Evolutionary conservation across 2,888 invertebrate genomes (phyloP), one percentile per base, ranked within the genome.

Genomic region (Cryptocephalus primarius): DNA sequence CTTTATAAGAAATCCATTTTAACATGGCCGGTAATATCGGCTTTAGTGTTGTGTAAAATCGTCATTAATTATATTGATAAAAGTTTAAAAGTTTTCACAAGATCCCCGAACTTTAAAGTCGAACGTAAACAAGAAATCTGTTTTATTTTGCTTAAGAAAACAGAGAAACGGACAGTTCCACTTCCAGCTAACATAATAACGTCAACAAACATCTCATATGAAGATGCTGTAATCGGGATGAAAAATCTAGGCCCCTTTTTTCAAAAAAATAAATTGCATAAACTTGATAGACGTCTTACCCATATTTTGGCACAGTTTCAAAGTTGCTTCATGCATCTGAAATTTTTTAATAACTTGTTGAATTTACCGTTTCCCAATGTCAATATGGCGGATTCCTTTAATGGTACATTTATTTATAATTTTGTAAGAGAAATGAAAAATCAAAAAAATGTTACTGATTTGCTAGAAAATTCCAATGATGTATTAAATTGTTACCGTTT

Each of bases 371-470:
- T 78, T 59, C 61, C 72, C 33, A 66, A 71, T 52, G 75, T 78
- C 38, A 68, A 72, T 34, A 74, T 83, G 60, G 76, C 76, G n/a
- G 77, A 79, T 57, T 72, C 79, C 50, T 86, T 77, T 55, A 83
- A 85, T 66, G 88, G 88, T 0, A 83, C 85, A 0, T 82, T 88
- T 66, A 63, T 85, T 1, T 88, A 88, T 58, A 88, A 88, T 70
- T 67, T 84, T 32, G 80, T 79, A 48, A 67, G 69, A 32, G 78
- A 80, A 66, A 72, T 88, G 42, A 77, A 75, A 49, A 61, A 64
- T 12, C n/a, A 36, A 36, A 12, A n/a, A 36, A 34, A 34, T 34
- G 22, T 22, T 22, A 22, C 22, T 22, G 22, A 22, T 4, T 6
- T 22, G 6, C 22, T 22, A 22, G 22, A 22, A 22, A 22, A 22